Evolutionary conservation across 2,888 invertebrate species (phyloP).

Genomic region (Leistus spinibarbis): DNA sequence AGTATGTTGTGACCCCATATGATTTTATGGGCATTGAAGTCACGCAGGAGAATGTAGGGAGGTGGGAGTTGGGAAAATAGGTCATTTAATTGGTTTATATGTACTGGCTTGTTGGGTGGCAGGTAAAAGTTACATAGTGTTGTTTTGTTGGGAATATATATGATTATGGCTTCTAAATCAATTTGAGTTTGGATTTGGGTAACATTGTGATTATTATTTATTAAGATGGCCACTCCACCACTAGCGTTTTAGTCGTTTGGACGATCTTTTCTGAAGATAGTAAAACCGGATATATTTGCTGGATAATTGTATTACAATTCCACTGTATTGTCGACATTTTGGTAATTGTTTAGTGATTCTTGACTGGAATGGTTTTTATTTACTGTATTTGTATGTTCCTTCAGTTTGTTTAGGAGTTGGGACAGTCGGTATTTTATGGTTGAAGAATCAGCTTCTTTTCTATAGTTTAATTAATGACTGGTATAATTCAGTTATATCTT

Average conservation of each 20-base stretch:
- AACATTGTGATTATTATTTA: conserved; percentile 15
- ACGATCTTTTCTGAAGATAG: conserved; percentile 24
- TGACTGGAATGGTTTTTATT: too few species aligned
- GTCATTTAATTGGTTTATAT: background rate
- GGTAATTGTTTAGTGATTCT: too few species aligned
- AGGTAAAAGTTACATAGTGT: conserved; percentile 39
- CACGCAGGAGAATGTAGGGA: background rate
- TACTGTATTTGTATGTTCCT: too few species aligned
- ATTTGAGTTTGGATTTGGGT: conserved; percentile 7
- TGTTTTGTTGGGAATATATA: background rate
- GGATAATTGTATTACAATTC: too few species aligned
- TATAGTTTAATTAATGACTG: too few species aligned
- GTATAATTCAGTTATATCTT: too few species aligned
- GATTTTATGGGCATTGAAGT: conserved; percentile 16
- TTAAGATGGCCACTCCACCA: conserved; percentile 40
- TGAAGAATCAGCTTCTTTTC: too few species aligned
- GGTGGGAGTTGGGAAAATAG: background rate
- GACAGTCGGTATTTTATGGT: too few species aligned
- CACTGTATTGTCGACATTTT: too few species aligned
- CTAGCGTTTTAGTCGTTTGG: conserved; percentile 20
- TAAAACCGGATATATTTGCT: conserved; percentile 28
- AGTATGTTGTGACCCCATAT: conserved; percentile 13
- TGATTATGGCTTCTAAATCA: conserved; percentile 28
- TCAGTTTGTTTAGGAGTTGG: too few species aligned
- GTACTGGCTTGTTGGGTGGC: background rate